A percentile compares a stretch with the other conserved stretches of the same genome.
Evolutionary conservation across 1,140 invertebrate species (phyloP).

Genomic region (Popillia japonica): DNA sequence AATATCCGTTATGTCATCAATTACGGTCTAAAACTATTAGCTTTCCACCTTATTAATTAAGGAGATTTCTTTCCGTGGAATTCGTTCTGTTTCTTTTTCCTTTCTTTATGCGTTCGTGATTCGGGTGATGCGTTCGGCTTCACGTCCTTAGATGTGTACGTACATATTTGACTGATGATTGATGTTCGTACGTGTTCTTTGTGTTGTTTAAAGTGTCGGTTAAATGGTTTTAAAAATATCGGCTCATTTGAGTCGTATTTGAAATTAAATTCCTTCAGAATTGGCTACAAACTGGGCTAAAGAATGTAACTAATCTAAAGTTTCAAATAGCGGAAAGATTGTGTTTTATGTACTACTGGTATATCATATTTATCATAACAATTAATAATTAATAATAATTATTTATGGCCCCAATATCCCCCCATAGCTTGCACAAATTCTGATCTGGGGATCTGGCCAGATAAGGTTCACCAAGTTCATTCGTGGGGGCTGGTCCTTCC

Average conservation of each 20-base stretch:
- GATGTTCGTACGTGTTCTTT: background rate
- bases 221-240: conserved; percentile 16
- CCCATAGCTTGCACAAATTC: too few species aligned
- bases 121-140: conserved; percentile 3
- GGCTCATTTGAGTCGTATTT: background rate
- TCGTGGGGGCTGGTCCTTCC: too few species aligned
- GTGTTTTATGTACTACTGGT: too few species aligned
- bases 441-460: too few species aligned
- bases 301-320: too few species aligned
- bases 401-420: too few species aligned
- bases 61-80: conserved; percentile 14
- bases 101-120: background rate
- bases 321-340: too few species aligned
- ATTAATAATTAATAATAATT: too few species aligned
- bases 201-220: conserved; percentile 2
- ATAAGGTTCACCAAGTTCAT: too few species aligned
- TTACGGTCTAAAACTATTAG: conserved; percentile 26
- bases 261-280: too few species aligned
- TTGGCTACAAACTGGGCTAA: too few species aligned
- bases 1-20: conserved; percentile 34
- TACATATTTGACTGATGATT: conserved; percentile 12
- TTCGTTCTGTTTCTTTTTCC: background rate
- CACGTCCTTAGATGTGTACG: conserved; percentile 4
- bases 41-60: conserved; percentile 35
- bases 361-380: too few species aligned